phyloP scores from a whole-genome alignment of 2,113 vertebrate species.

The Crotalus tigris region DNA sequence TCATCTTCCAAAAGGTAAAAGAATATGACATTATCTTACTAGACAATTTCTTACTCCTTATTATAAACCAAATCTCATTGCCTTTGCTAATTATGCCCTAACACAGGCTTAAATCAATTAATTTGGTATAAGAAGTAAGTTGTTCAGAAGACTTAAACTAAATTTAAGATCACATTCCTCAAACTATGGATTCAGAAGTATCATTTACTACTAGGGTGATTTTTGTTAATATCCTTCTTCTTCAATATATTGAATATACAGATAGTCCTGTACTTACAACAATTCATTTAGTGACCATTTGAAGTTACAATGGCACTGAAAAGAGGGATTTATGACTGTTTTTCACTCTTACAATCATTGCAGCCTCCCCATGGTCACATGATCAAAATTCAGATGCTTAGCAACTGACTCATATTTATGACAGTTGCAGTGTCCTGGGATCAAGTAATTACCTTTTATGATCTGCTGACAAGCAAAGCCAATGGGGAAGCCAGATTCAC shows the following conservation, averaged over 20 bases:
- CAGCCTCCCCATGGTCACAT: background rate
- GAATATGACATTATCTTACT: background rate
- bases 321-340: background rate
- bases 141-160: constrained; percentile 1
- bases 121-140: constrained; percentile 16
- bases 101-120: background rate
- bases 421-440: background rate
- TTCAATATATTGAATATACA: background rate
- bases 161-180: constrained; percentile 5
- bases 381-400: background rate
- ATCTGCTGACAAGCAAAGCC: background rate
- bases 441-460: background rate
- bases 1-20: background rate
- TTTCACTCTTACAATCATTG: background rate
- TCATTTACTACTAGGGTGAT: background rate
- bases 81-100: constrained; percentile 12
- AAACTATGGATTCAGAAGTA: constrained; percentile 15
- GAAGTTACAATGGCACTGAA: background rate
- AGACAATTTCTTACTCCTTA: background rate
- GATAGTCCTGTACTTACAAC: background rate
- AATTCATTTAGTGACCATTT: background rate
- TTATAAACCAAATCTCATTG: constrained; percentile 8
- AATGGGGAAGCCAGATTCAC: background rate
- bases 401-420: background rate
- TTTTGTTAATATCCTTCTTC: background rate